Evolutionary conservation across 2,888 invertebrate genomes (phyloP).

Genomic region (Smittia sp.): DNA sequence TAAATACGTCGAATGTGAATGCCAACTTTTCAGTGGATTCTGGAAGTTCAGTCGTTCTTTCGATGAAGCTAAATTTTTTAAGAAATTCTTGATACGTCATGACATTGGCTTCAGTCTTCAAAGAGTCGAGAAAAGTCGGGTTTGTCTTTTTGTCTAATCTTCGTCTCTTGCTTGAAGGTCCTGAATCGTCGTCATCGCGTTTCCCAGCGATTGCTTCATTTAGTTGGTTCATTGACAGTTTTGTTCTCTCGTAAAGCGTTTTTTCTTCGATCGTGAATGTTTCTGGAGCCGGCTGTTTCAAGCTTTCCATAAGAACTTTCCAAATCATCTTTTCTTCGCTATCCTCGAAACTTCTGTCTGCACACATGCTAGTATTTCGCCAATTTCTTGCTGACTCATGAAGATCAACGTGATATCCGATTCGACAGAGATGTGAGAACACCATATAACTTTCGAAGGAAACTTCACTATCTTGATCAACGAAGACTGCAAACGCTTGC

Average conservation of each 20-base stretch:
- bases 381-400: constrained; percentile 17
- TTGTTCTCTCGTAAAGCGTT: neutral
- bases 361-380: too few relatives aligned
- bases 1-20: constrained; percentile 14
- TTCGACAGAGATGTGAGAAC: neutral
- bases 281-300: neutral
- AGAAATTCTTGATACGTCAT: neutral
- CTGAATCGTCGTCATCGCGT: neutral
- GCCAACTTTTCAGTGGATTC: neutral
- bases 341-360: neutral
- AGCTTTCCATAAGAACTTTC: neutral
- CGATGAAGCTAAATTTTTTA: neutral
- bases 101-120: constrained; percentile 5
- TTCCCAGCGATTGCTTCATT: neutral
- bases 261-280: neutral
- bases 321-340: constrained; percentile 32
- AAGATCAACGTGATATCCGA: neutral
- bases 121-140: neutral
- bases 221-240: neutral
- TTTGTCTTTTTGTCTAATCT: neutral
- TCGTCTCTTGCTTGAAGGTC: neutral
- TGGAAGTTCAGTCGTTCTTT: neutral
- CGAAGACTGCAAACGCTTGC: constrained; percentile 15
- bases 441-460: neutral
- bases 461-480: neutral